These are phyloP conservation scores for Gasterosteus aculeatus DNA, from an alignment of 2,113 vertebrate species.

Conservation along the genomic window DNA sequence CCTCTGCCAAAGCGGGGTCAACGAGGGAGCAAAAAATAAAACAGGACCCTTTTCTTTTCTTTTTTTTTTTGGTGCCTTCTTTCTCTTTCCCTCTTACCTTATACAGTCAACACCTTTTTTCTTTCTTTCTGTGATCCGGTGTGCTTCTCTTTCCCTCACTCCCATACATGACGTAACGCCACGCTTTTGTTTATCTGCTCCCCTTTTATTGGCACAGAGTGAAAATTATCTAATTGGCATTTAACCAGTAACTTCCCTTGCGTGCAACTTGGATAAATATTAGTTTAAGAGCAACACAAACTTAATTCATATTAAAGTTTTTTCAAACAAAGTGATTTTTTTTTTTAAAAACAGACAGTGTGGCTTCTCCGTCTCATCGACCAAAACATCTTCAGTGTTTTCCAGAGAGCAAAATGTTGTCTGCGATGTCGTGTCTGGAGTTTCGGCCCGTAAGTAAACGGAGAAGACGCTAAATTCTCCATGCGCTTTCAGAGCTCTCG, in stretches of 20 bases:
- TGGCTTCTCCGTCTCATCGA: slow-evolving; percentile 2
- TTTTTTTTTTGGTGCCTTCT: slow-evolving; percentile 53
- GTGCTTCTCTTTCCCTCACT: slow-evolving; percentile 56
- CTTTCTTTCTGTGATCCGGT: slow-evolving; percentile 56
- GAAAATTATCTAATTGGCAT: slow-evolving; percentile 47
- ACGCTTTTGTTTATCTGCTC: slow-evolving; percentile 75
- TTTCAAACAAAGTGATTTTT: not conserved
- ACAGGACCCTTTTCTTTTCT: slow-evolving; percentile 58
- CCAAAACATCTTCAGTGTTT: slow-evolving; percentile 3
- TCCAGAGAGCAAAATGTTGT: slow-evolving; percentile 9
- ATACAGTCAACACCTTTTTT: slow-evolving; percentile 70
- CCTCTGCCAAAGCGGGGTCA: slow-evolving; percentile 71
- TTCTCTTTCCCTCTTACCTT: slow-evolving; percentile 73
- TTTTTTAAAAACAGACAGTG: not conserved
- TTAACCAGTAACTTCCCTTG: slow-evolving; percentile 17
- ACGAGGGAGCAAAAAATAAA: slow-evolving; percentile 72
- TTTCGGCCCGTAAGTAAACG: slow-evolving; percentile 77
- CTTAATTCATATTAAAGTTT: slow-evolving; percentile 30
- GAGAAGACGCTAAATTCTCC: slow-evolving; percentile 75
- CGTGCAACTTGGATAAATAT: not conserved
- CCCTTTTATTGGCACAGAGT: slow-evolving; percentile 63
- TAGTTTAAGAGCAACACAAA: not conserved
- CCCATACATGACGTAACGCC: slow-evolving; percentile 69
- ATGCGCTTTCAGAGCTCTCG: slow-evolving; percentile 73
- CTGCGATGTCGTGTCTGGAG: slow-evolving; percentile 68